phyloP scores from a whole-genome alignment of 2,888 invertebrate genomes.

The Scelioninae gen. 1 region DNA sequence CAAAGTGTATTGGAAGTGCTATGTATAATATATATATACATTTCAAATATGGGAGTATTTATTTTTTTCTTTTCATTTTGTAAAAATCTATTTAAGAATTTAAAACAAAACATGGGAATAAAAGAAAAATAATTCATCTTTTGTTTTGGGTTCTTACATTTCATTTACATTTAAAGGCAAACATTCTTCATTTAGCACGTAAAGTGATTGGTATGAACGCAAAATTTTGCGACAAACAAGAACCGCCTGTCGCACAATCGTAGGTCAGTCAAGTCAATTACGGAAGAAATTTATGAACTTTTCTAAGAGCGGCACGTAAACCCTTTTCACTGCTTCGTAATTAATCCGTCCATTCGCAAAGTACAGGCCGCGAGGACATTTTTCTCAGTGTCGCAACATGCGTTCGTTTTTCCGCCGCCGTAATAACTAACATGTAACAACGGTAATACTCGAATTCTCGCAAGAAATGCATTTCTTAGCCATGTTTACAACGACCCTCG shows the following conservation, averaged over 20 bases:
- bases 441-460: conserved; percentile 43
- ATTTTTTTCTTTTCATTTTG: too few relatives aligned
- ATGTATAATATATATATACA: too few relatives aligned
- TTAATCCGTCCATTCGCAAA: conserved; percentile 34
- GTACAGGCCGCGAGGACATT: conserved; percentile 55
- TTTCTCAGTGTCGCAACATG: conserved; percentile 23
- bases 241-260: conserved; percentile 72
- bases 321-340: conserved; percentile 39
- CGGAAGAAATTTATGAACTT: conserved; percentile 75
- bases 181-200: too few relatives aligned
- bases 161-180: too few relatives aligned
- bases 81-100: too few relatives aligned
- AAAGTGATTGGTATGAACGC: too few relatives aligned
- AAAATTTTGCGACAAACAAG: conserved; percentile 52
- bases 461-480: conserved; percentile 80
- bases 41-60: too few relatives aligned
- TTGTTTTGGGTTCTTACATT: too few relatives aligned
- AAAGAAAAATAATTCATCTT: too few relatives aligned
- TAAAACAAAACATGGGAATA: background rate
- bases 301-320: conserved; percentile 69
- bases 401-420: conserved; percentile 64
- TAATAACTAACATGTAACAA: conserved; percentile 67
- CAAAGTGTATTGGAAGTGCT: too few relatives aligned
- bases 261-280: conserved; percentile 73
- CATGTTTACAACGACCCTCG: conserved; percentile 73